These are phyloP conservation scores for Eciton burchellii DNA, from an alignment of 1,140 invertebrate genomes.

Conservation along the genomic window DNA sequence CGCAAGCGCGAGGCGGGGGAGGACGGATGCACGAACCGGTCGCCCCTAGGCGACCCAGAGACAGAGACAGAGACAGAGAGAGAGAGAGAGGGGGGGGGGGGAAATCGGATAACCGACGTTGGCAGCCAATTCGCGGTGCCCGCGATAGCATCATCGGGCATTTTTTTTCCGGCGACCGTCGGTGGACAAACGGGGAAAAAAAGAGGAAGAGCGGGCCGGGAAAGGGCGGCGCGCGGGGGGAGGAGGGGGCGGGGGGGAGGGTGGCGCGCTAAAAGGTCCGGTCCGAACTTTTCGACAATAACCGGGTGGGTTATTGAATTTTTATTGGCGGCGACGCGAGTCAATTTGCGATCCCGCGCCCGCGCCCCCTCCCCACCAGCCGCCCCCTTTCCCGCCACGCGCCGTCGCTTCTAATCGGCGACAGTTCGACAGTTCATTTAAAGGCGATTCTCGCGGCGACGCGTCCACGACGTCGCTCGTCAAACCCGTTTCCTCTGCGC, in stretches of 20 bases:
- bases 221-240: slow-evolving; percentile 16
- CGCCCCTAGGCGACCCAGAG: background rate
- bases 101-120: slow-evolving; percentile 62
- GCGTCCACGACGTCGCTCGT: slow-evolving; percentile 5
- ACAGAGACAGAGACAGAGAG: background rate
- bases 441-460: slow-evolving; percentile 57
- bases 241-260: background rate
- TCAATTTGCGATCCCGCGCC: slow-evolving; percentile 80
- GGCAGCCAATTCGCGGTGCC: slow-evolving; percentile 70
- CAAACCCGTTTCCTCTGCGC: background rate
- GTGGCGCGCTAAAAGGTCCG: slow-evolving; percentile 63
- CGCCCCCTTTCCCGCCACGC: slow-evolving; percentile 33
- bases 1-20: slow-evolving; percentile 15
- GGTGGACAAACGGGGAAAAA: slow-evolving; percentile 57
- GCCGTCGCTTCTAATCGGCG: slow-evolving; percentile 26
- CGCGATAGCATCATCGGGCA: slow-evolving; percentile 73
- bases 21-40: slow-evolving; percentile 6
- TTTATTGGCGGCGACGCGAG: slow-evolving; percentile 81
- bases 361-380: slow-evolving; percentile 32
- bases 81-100: slow-evolving; percentile 13
- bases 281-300: slow-evolving; percentile 74
- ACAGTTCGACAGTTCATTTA: slow-evolving; percentile 78
- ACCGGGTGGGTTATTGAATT: slow-evolving; percentile 81
- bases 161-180: slow-evolving; percentile 69
- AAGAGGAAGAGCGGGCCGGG: slow-evolving; percentile 17